phyloP scores from a whole-genome alignment of 1,140 invertebrate genomes.

The Microplitis mediator region DNA sequence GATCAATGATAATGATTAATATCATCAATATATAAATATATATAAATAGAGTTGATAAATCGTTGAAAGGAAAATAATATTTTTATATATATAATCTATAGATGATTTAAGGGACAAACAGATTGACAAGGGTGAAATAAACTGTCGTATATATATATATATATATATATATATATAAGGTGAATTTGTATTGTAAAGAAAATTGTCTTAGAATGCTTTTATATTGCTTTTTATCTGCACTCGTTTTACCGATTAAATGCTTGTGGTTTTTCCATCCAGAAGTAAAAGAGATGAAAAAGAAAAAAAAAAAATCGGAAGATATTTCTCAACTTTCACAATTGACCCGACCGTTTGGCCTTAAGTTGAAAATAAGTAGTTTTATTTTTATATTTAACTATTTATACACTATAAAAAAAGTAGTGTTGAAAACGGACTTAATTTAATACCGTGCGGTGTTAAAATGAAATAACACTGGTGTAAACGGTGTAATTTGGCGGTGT shows the following conservation, averaged over 20 bases:
- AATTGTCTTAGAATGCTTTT: background rate
- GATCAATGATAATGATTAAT: too few relatives aligned
- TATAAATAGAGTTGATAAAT: background rate
- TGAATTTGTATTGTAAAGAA: background rate
- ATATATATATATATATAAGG: background rate
- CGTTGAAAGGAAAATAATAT: background rate
- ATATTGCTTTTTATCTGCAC: background rate
- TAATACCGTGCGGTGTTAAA: too few relatives aligned
- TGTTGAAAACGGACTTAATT: too few relatives aligned
- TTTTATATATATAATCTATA: background rate
- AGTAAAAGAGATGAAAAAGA: too few relatives aligned
- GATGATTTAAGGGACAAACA: constrained; percentile 11
- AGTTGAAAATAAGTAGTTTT: background rate
- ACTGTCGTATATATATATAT: background rate
- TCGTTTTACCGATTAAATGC: background rate
- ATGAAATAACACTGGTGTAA: too few relatives aligned
- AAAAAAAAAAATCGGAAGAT: background rate
- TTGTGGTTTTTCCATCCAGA: background rate
- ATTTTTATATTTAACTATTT: too few relatives aligned
- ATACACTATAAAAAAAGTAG: too few relatives aligned
- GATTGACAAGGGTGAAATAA: constrained; percentile 1
- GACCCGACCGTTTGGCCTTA: background rate
- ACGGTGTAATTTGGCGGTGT: too few relatives aligned
- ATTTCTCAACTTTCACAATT: background rate
- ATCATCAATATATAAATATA: too few relatives aligned